phyloP scores from a whole-genome alignment of 2,888 invertebrate genomes.

The Drosophila nr. medialis region DNA sequence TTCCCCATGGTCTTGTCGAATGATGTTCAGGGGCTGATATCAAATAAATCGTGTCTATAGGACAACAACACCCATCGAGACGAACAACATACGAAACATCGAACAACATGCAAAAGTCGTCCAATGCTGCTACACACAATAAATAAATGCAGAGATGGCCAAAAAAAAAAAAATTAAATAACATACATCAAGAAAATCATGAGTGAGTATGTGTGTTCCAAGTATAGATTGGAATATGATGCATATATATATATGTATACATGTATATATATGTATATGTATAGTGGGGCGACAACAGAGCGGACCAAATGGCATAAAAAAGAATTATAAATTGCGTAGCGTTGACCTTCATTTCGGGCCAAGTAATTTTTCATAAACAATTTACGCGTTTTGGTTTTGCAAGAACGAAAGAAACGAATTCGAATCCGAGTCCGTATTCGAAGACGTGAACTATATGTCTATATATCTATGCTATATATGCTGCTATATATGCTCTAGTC shows the following conservation, averaged over 20 bases:
- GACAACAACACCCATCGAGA: conserved; percentile 5
- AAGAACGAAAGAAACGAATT: conserved; percentile 25
- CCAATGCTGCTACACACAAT: conserved; percentile 47
- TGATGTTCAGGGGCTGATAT: conserved; percentile 22
- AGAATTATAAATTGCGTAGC: conserved; percentile 80
- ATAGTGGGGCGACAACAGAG: conserved; percentile 44
- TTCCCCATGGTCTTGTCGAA: conserved; percentile 35
- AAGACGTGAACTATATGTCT: conserved; percentile 26
- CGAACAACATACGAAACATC: conserved; percentile 24
- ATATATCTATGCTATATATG: conserved; percentile 12
- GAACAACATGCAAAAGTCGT: conserved; percentile 48
- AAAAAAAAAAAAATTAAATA: conserved; percentile 39
- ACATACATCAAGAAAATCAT: conserved; percentile 28
- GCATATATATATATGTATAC: conserved; percentile 4
- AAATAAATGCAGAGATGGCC: conserved; percentile 70
- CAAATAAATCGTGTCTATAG: conserved; percentile 5
- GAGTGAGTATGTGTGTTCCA: conserved; percentile 14
- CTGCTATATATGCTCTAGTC: conserved; percentile 3
- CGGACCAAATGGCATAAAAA: conserved; percentile 71
- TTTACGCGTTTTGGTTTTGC: conserved; percentile 70
- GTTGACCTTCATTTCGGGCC: conserved; percentile 79
- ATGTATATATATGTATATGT: conserved; percentile 23
- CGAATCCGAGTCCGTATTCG: conserved; percentile 9
- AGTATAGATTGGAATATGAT: conserved; percentile 38
- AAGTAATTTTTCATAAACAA: conserved; percentile 80